These are phyloP conservation scores for Baccha elongata DNA, from an alignment of 2,888 invertebrate genomes.

Conservation along the genomic window DNA sequence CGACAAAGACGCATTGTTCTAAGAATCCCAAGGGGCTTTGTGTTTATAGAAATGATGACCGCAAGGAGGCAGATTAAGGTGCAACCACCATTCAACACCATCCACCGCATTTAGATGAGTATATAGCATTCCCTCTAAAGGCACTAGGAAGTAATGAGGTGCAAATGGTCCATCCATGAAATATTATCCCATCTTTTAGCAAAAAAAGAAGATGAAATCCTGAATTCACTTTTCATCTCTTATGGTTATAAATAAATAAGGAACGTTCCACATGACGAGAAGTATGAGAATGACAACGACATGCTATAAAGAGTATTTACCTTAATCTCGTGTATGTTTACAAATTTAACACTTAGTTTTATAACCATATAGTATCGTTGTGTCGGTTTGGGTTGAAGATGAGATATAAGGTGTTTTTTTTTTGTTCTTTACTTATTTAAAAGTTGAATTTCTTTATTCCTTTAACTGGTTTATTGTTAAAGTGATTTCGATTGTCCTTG, in stretches of 20 bases:
- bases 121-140: neutral
- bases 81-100: slow-evolving; percentile 19
- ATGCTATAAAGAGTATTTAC: slow-evolving; percentile 29
- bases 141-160: slow-evolving; percentile 58
- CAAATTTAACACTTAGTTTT: slow-evolving; percentile 60
- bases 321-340: slow-evolving; percentile 55
- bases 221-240: slow-evolving; percentile 48
- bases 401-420: slow-evolving; percentile 17
- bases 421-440: slow-evolving; percentile 35
- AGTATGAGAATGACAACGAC: neutral
- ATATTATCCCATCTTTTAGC: slow-evolving; percentile 20
- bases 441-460: slow-evolving; percentile 21
- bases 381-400: neutral
- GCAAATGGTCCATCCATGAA: slow-evolving; percentile 57
- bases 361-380: neutral
- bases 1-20: slow-evolving; percentile 25
- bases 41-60: slow-evolving; percentile 46
- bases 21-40: slow-evolving; percentile 23
- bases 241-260: slow-evolving; percentile 57
- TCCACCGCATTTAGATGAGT: neutral
- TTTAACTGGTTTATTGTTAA: slow-evolving; percentile 38
- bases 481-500: no score
- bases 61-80: slow-evolving; percentile 25
- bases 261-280: slow-evolving; percentile 26
- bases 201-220: neutral